These are phyloP conservation scores for Carlito syrichta DNA, from an alignment of 2,113 vertebrate species.

Conservation along the genomic window DNA sequence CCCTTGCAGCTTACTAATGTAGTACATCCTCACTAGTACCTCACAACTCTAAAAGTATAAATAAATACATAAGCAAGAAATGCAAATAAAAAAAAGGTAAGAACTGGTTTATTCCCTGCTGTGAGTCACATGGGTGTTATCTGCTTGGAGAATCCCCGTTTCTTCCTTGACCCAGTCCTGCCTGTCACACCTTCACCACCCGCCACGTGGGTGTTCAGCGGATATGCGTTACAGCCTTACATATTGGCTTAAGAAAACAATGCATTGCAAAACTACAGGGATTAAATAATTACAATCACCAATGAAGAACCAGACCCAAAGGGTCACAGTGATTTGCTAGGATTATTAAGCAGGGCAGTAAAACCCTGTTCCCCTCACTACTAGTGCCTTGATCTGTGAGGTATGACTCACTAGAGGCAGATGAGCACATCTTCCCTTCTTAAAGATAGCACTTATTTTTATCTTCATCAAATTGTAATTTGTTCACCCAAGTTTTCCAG, in stretches of 20 bases:
- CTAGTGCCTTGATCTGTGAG: background rate
- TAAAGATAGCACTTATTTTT: background rate
- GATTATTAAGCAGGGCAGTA: background rate
- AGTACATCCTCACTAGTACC: too few relatives aligned
- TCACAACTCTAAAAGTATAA: too few relatives aligned
- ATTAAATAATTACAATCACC: background rate
- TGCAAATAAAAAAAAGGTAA: too few relatives aligned
- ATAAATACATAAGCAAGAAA: too few relatives aligned
- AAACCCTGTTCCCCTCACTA: background rate
- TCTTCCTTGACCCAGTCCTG: background rate
- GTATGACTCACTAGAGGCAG: background rate
- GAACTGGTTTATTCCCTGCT: too few relatives aligned
- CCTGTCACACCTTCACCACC: background rate
- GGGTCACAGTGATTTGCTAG: background rate
- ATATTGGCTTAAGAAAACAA: background rate
- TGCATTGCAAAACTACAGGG: background rate
- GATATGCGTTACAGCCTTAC: background rate
- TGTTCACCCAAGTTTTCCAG: background rate
- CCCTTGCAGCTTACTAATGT: too few relatives aligned
- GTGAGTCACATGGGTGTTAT: background rate
- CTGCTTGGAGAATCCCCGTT: background rate
- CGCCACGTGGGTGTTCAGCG: background rate
- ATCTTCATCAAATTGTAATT: background rate
- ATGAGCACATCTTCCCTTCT: background rate
- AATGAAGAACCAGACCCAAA: background rate